Evolutionary conservation across 2,888 invertebrate genomes (phyloP).

Genomic region (Troides aeacus): DNA sequence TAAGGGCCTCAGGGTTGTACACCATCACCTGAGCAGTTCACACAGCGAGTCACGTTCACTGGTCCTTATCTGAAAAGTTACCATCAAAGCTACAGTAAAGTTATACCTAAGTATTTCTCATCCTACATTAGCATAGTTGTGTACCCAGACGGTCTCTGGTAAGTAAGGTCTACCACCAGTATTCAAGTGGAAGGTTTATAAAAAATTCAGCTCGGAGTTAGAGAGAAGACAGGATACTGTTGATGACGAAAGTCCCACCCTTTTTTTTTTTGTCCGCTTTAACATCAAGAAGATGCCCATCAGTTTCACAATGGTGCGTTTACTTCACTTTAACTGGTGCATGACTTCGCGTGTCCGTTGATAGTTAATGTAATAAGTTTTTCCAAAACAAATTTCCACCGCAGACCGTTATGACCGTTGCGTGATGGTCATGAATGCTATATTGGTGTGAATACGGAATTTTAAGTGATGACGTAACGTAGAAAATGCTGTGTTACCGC

Average conservation of each 20-base stretch:
- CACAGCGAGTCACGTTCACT: too few species aligned
- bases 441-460: background rate
- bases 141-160: too few species aligned
- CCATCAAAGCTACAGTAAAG: too few species aligned
- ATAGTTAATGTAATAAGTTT: slow-evolving; percentile 11
- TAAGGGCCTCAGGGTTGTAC: too few species aligned
- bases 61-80: too few species aligned
- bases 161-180: too few species aligned
- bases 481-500: slow-evolving; percentile 16
- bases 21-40: too few species aligned
- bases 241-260: background rate
- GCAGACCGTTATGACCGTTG: background rate
- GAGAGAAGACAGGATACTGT: background rate
- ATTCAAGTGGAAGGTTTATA: too few species aligned
- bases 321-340: slow-evolving; percentile 17
- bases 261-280: background rate
- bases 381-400: slow-evolving; percentile 7
- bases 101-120: too few species aligned
- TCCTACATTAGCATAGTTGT: too few species aligned
- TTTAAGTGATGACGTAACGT: slow-evolving; percentile 12
- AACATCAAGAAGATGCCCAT: background rate
- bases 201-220: too few species aligned
- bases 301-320: background rate
- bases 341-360: slow-evolving; percentile 17
- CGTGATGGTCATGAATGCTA: background rate